Evolutionary conservation across 1,140 invertebrate species (phyloP).

Genomic region (Elymnias hypermnestra): DNA sequence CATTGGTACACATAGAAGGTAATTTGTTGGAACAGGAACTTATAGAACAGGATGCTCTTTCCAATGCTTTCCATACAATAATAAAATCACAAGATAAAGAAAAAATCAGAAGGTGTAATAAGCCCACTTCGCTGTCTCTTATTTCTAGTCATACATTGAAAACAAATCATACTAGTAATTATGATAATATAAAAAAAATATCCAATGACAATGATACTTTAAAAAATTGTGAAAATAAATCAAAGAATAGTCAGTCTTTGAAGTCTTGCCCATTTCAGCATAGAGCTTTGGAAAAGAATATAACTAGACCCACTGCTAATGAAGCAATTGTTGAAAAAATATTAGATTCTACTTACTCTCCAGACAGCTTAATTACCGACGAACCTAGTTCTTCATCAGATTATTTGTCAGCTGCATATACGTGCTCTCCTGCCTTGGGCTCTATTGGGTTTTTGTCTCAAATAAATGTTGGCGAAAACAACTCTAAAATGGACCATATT

Average conservation of each 20-base stretch:
- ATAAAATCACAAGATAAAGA: slow-evolving; percentile 48
- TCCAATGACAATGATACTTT: slow-evolving; percentile 25
- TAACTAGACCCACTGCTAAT: slow-evolving; percentile 13
- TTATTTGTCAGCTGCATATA: slow-evolving; percentile 59
- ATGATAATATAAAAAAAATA: slow-evolving; percentile 46
- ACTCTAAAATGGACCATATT: slow-evolving; percentile 56
- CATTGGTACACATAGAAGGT: slow-evolving; percentile 62
- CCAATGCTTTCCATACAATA: slow-evolving; percentile 62
- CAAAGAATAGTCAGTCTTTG: slow-evolving; percentile 5
- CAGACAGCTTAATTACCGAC: slow-evolving; percentile 62
- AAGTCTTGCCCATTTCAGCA: no score
- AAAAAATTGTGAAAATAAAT: slow-evolving; percentile 21
- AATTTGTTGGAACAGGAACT: slow-evolving; percentile 62
- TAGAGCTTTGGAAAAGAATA: slow-evolving; percentile 3
- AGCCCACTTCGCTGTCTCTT: slow-evolving; percentile 58
- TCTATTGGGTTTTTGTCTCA: slow-evolving; percentile 32
- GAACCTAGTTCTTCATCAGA: slow-evolving; percentile 68
- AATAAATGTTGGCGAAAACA: slow-evolving; percentile 52
- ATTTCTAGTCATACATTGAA: slow-evolving; percentile 62
- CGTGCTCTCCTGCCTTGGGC: slow-evolving; percentile 46
- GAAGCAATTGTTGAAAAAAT: slow-evolving; percentile 27
- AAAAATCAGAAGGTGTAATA: slow-evolving; percentile 35
- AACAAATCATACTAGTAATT: slow-evolving; percentile 60
- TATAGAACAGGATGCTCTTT: slow-evolving; percentile 61
- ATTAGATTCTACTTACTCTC: slow-evolving; percentile 42